phyloP scores from a whole-genome alignment of 2,113 vertebrate species.

The Falcunculus frontatus region DNA sequence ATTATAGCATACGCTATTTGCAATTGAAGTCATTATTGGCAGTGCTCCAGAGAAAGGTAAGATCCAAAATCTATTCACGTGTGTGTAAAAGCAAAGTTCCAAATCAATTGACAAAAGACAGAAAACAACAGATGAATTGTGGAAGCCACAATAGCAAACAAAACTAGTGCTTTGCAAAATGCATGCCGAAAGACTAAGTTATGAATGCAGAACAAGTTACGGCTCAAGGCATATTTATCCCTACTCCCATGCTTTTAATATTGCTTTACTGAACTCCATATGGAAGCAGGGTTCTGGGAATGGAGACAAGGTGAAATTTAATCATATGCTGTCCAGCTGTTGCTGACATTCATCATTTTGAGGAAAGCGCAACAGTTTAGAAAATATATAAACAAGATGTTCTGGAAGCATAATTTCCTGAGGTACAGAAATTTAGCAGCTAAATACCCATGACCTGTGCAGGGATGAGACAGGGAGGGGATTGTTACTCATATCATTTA shows the following conservation, averaged over 20 bases:
- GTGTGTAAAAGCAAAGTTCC: background rate
- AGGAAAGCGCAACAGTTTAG: conserved; percentile 34
- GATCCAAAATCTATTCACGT: background rate
- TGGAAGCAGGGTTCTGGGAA: conserved; percentile 47
- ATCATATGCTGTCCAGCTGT: conserved; percentile 49
- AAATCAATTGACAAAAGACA: background rate
- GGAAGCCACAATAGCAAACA: background rate
- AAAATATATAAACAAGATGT: conserved; percentile 58
- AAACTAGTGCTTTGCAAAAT: background rate
- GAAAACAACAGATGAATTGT: background rate
- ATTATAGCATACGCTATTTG: background rate
- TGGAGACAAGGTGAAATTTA: conserved; percentile 49
- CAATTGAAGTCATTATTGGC: background rate
- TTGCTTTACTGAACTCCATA: conserved; percentile 29
- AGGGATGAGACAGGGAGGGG: background rate
- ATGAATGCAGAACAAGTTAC: background rate
- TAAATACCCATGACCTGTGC: conserved; percentile 1
- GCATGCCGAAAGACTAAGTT: background rate
- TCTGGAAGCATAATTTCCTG: conserved; percentile 34
- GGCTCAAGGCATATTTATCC: background rate
- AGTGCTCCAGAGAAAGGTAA: background rate
- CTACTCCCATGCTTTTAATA: background rate
- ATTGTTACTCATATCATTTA: background rate
- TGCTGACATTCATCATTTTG: conserved; percentile 53
- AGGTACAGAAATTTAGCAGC: conserved; percentile 36